Base-by-base conservation (phyloP, 1,140 invertebrate genomes). In the Drosophila kohkoa region DNA sequence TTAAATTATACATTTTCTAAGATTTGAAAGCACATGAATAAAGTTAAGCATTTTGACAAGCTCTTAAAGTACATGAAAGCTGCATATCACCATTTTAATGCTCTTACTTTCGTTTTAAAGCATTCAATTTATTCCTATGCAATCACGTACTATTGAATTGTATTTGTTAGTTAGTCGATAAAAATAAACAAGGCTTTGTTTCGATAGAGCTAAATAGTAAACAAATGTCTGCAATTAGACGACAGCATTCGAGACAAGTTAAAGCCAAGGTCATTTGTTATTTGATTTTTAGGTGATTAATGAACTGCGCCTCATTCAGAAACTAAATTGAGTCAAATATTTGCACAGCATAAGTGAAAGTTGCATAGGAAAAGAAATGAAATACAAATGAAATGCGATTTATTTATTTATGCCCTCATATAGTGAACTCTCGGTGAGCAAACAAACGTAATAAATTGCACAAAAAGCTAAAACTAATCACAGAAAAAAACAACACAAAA, bases 381-480 rank as follows among this genome's bases (percentile, higher is more conserved):
- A 55, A 38, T 45, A 62, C 59, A 67, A 67, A 73, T 67, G 45
- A 67, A 73, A 59, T 54, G 41, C 54, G 52, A 48, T 67, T 67
- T 62, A 51, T 69, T 69, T 55, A 52, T 58, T 71, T 55, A 67
- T 58, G 48, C 58, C 35, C 32, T 51, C 25, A 59, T 30, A 48
- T 43, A 49, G 10, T 10, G 7, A 38, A 15, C 43, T 48, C 32
- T 48, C 32, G 16, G 5, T 30, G 16, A 20, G 20, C 41, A 55
- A 54, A 62, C 41, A 62, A 30, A 46, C 49, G 7, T 30, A 55
- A 46, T 63, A 71, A 71, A 71, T 63, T 64, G 68, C 49, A 46
- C 55, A 73, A 68, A 30, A 46, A 59, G 38, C 71, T n/a, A 74
- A 74, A 74, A 74, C 65, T 74, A 74, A 74, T 74, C 71, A 69